Base-by-base conservation (phyloP, 2,888 invertebrate species). In the Epirrhoe tristata region DNA sequence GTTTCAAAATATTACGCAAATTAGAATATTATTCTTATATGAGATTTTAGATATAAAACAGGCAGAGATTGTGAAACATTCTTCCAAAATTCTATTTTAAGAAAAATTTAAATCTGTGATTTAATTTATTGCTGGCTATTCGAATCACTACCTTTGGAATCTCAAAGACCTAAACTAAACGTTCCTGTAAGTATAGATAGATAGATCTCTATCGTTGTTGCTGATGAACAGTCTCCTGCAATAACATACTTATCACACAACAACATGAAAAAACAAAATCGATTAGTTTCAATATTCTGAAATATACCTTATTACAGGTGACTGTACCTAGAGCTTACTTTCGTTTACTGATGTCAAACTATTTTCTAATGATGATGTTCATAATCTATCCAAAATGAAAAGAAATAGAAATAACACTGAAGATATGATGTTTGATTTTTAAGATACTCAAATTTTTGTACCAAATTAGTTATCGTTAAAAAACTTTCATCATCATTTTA, bases 131-230 rank as follows among this genome's bases (percentile, higher is more conserved):
- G 82, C 88, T 88, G 87, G 85, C 82, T 84, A 77, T 78, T 76
- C 75, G 77, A 68, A 76, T 68, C 57, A 54, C 58, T 53, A 54
- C 60, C 52, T 50, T 65, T 50, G 58, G 73, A 77, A 78, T 81
- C 83, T 88, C 88, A 88, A 88, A 87, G 86, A 88, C 87, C 86
- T 90, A 86, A 85, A 85, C 71, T 86, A 85, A 91, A 90, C 91
- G 93, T 93, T 93, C 93, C 93, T 93, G 82, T 90, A 91, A 88
- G 85, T 89, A 87, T 89, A 92, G 87, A 89, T 89, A 92, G 87
- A 89, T 92, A 93, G 92, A 92, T 92, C 91, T 92, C 91, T 91
- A 87, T 84, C 79, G 82, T 83, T 88, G 89, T 89, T 89, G 87
- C 87, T 85, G 89, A 82, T 88, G 82, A 2, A 24, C 24, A 24